Evolutionary conservation across 2,888 invertebrate genomes (phyloP).

Genomic region (Scaptomyza flava): DNA sequence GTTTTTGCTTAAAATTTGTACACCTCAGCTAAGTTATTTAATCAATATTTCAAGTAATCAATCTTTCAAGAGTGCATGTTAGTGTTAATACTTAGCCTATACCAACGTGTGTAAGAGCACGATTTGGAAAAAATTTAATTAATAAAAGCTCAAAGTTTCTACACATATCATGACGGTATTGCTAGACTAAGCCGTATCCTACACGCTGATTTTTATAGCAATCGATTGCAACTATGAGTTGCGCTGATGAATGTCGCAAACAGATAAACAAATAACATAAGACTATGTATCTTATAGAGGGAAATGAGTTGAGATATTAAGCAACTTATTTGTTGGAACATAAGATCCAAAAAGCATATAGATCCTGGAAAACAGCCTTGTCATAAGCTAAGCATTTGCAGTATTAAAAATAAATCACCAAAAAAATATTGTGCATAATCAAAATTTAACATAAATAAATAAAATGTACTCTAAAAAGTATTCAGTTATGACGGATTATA

Average conservation of each 20-base stretch:
- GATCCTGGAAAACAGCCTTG: no score
- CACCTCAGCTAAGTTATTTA: slow-evolving; percentile 34
- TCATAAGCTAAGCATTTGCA: no score
- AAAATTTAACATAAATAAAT: not conserved
- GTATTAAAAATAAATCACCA: no score
- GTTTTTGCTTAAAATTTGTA: slow-evolving; percentile 8
- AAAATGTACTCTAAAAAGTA: not conserved
- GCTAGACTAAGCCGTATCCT: not conserved
- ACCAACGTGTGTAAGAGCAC: slow-evolving; percentile 34
- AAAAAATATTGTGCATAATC: not conserved
- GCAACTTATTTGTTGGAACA: no score
- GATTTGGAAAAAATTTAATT: slow-evolving; percentile 62
- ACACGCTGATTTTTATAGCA: no score
- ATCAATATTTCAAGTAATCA: slow-evolving; percentile 59
- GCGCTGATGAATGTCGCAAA: no score
- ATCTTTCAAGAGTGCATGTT: slow-evolving; percentile 54
- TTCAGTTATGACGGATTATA: not conserved
- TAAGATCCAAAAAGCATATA: no score
- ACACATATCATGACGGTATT: no score
- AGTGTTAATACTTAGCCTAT: not conserved
- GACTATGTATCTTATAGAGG: no score
- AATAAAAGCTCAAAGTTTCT: slow-evolving; percentile 39
- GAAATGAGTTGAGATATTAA: no score
- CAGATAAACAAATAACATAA: no score
- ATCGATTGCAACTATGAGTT: no score